A percentile compares a stretch with the other conserved stretches of the same genome.
Conservation (phyloP, 2,113 vertebrate genomes). For the Callithrix jacchus region DNA sequence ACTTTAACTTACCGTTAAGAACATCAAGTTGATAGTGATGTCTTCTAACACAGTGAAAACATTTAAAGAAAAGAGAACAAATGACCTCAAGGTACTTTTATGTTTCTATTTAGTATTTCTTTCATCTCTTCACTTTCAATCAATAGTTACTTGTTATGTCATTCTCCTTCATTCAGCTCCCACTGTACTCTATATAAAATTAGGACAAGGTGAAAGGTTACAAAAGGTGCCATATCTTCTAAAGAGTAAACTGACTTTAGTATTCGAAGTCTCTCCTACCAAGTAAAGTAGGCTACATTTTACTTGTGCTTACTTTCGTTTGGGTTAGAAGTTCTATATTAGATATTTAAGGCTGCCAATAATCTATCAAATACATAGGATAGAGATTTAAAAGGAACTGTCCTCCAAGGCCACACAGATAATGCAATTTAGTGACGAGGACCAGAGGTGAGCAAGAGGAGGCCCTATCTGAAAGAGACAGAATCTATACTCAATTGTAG, state of each 20-base stretch:
- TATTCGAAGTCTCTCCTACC: background rate
- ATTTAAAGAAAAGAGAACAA: conserved; percentile 7
- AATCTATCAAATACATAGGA: conserved; percentile 1
- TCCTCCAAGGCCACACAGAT: background rate
- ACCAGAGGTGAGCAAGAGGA: background rate
- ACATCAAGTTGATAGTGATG: background rate
- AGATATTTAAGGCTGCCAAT: conserved; percentile 17
- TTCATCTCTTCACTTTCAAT: conserved; percentile 3
- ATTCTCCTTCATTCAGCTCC: background rate
- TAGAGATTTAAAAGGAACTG: background rate
- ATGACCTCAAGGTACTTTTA: background rate
- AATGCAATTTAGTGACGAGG: background rate
- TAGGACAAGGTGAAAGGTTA: background rate
- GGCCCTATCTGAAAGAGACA: background rate
- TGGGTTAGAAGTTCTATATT: conserved; percentile 19
- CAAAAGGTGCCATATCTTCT: background rate
- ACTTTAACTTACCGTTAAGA: conserved; percentile 22
- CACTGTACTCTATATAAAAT: background rate
- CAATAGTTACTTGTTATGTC: background rate
- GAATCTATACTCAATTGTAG: background rate
- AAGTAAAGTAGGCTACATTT: background rate
- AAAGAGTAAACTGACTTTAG: background rate
- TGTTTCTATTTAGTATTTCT: conserved; percentile 27
- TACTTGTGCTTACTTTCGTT: conserved; percentile 43
- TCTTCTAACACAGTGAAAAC: conserved; percentile 7